These are phyloP conservation scores for Leptinotarsa texana DNA, from an alignment of 1,140 invertebrate genomes.

Conservation along the genomic window DNA sequence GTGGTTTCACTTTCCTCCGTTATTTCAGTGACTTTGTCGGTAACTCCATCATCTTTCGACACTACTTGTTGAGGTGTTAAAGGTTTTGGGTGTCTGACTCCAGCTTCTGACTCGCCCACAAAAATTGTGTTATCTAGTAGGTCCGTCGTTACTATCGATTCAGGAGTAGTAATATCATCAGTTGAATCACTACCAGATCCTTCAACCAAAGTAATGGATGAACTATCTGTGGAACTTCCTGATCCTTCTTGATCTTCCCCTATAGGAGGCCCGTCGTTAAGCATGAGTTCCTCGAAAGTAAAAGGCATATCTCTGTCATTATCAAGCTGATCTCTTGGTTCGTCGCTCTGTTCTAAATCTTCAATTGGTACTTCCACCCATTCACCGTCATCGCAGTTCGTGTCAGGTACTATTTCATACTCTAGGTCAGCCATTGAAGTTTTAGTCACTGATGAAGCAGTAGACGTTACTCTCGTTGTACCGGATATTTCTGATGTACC, in stretches of 20 bases:
- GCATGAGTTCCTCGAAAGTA: constrained; percentile 63
- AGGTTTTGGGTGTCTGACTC: neutral
- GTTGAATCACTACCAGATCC: constrained; percentile 5
- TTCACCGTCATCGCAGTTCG: constrained; percentile 65
- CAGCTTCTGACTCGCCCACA: neutral
- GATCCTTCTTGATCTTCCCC: constrained; percentile 39
- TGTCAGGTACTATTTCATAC: constrained; percentile 58
- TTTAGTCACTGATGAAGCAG: constrained; percentile 30
- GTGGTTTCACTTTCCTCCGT: neutral
- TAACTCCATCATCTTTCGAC: neutral
- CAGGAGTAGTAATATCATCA: neutral
- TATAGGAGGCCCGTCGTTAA: constrained; percentile 60
- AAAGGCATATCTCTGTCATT: constrained; percentile 48
- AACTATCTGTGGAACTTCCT: constrained; percentile 33
- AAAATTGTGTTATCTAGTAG: no score
- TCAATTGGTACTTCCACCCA: constrained; percentile 52
- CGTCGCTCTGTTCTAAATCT: neutral
- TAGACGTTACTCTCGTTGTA: constrained; percentile 37
- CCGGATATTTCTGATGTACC: constrained; percentile 16
- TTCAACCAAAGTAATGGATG: constrained; percentile 10
- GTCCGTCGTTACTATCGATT: neutral
- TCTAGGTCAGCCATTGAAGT: constrained; percentile 50
- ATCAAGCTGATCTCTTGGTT: neutral
- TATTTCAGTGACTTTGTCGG: neutral
- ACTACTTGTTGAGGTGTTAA: neutral